phyloP scores from a whole-genome alignment of 2,888 invertebrate species.

The Drymonia ruficornis region DNA sequence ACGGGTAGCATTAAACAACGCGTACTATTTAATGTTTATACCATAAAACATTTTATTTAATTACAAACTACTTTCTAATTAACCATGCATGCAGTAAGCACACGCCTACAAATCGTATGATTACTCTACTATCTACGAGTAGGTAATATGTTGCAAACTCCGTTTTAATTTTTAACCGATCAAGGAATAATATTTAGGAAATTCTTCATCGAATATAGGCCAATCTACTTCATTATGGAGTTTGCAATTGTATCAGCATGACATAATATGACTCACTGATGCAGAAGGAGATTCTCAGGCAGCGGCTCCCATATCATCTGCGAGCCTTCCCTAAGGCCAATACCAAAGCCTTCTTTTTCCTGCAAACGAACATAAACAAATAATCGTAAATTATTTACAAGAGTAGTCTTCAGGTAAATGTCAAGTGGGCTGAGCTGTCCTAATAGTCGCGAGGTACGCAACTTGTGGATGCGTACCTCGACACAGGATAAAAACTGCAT shows the following conservation, averaged over 20 bases:
- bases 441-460: no score
- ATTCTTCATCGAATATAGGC: neutral
- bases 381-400: conserved; percentile 52
- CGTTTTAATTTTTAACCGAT: neutral
- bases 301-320: conserved; percentile 86
- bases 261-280: conserved; percentile 58
- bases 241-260: conserved; percentile 10
- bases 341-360: conserved; percentile 89
- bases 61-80: neutral
- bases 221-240: neutral
- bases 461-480: no score
- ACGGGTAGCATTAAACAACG: conserved; percentile 21
- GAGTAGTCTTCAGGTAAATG: no score
- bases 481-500: no score
- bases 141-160: conserved; percentile 5
- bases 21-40: neutral
- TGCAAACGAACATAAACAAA: conserved; percentile 53
- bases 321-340: conserved; percentile 87
- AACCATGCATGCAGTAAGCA: conserved; percentile 23
- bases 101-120: conserved; percentile 13
- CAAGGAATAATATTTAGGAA: neutral
- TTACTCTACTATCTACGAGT: conserved; percentile 7
- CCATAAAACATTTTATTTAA: no score
- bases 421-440: neutral
- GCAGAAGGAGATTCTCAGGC: conserved; percentile 60